Percentiles rank a stretch among this genome's conserved stretches.
phyloP scores from a whole-genome alignment of 1,140 invertebrate species.

The Ladona fulva region DNA sequence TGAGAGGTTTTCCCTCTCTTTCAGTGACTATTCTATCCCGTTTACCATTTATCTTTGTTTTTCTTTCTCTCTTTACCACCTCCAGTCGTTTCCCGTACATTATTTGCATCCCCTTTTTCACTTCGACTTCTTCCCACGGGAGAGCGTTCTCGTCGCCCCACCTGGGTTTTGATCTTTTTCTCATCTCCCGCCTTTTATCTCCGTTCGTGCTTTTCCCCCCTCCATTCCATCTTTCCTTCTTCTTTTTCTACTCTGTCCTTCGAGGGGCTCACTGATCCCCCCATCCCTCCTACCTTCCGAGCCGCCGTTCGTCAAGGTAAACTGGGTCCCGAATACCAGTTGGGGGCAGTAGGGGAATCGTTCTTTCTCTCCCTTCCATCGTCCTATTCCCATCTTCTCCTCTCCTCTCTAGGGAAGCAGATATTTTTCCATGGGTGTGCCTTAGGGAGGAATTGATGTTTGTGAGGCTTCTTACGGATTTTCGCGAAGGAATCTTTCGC shows the following conservation, averaged over 20 bases:
- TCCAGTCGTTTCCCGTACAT: too few species aligned
- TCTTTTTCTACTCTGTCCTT: not conserved
- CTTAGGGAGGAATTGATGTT: not conserved
- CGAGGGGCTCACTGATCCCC: not conserved
- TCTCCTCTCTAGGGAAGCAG: not conserved
- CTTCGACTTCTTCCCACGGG: too few species aligned
- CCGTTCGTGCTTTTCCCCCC: not conserved
- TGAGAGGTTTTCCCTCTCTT: too few species aligned
- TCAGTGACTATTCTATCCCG: too few species aligned
- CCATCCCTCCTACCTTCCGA: not conserved
- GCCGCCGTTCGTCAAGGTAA: slow-evolving; percentile 1
- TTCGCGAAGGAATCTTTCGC: not conserved
- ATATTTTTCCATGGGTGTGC: not conserved
- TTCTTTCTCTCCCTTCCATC: not conserved
- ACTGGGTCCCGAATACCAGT: slow-evolving; percentile 6
- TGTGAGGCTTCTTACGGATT: not conserved
- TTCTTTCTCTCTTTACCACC: too few species aligned
- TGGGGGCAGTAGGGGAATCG: slow-evolving; percentile 6
- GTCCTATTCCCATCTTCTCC: too few species aligned
- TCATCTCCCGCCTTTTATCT: not conserved
- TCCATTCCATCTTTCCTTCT: not conserved
- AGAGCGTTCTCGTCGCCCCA: not conserved
- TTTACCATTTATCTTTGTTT: too few species aligned
- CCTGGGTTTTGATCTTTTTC: not conserved
- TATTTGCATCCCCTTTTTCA: too few species aligned